Base-by-base conservation (phyloP, 2,113 vertebrate genomes). In the Sebastes fasciatus region DNA sequence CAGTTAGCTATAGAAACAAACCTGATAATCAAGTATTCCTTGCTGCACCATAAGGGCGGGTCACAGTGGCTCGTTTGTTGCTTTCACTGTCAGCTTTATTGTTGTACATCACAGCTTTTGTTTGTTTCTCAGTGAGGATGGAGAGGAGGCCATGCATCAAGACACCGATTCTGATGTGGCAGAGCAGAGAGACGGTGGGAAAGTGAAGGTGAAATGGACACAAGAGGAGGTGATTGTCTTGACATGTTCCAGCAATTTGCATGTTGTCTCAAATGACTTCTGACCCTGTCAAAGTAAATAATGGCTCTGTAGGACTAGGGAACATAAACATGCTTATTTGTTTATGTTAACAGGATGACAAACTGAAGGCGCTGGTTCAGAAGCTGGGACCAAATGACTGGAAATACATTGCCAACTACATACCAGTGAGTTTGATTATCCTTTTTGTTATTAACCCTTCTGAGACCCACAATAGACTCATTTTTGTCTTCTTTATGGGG, bases 131-230 rank as follows among this genome's bases (percentile, higher is more conserved):
- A 99, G 98, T 2, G 98, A 99, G 85, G 98, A 98, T 2, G 95
- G 94, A 60, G 98, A 99, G 57, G 98, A 98, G n/a, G 88, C 92
- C 52, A 92, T 96, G 80, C 96, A 84, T 86, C 97, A 97, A 76
- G 98, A 99, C 69, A 96, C 96, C 0, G 98, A 99, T 67, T 96
- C 96, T 0, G 98, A 99, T 49, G 96, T 97, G 60, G 95, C 96
- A 0, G 98, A 99, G 77, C 97, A 95, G 57, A 96, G 95, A 77
- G 98, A 99, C 2, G 92, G 89, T 16, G 95, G 95, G 64, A 97
- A 96, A 79, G 96, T 97, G 54, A 99, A 98, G 91, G 96, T 98
- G 86, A 99, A 97, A 69, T 99, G 98, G 98, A 97, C 97, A 0
- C 96, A 96, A 1, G 97, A 97, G 66, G 98, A 99, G 97, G 98